Base-by-base conservation (phyloP, 2,113 vertebrate genomes). In the Saimiri boliviensis region DNA sequence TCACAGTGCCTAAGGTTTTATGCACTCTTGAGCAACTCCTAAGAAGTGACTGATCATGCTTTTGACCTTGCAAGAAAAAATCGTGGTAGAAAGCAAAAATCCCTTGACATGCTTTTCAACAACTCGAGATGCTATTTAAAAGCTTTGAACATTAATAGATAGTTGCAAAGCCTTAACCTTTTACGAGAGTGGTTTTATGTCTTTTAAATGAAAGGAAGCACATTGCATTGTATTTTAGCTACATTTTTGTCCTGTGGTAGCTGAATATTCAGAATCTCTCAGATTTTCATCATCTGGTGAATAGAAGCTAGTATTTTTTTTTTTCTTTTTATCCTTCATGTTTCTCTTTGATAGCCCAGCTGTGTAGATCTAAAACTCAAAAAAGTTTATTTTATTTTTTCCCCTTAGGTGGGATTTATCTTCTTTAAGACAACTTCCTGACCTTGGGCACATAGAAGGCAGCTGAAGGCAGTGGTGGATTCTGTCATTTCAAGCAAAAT, bases 401-500 rank as follows among this genome's bases (percentile, higher is more conserved):
- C 49, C 19, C 12, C 6, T 45, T 58, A 21, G 0, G 5, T 89
- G 27, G 27, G 56, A 30, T 92, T 88, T 47, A 42, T 74, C 47
- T 88, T 95, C 82, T 73, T 93, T 37, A 49, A 37, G 71, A 85
- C 13, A 2, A 47, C 42, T 45, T 45, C 6, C 8, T 19, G 60
- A 80, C 60, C 52, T 83, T 27, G 1, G 10, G 30, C 23, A 60
- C 9, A 4, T 20, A 47, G 40, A 60, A 35, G 71, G 63, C 27
- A 84, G n/a, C 1, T 63, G 45, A 94, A 95, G 56, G 35, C 8
- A 52, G 9, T 21, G 86, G 88, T 94, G 12, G 80, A 93, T 60
- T 3, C 77, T 85, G 23, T 74, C 83, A 49, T 89, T 66, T 6
- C 54, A 87, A 95, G 79, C 76, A 96, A 88, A 52, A 47, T 32